A percentile compares a stretch with the other conserved stretches of the same genome.
Conservation (phyloP, 2,113 vertebrate species). For the Neoarius graeffei region DNA sequence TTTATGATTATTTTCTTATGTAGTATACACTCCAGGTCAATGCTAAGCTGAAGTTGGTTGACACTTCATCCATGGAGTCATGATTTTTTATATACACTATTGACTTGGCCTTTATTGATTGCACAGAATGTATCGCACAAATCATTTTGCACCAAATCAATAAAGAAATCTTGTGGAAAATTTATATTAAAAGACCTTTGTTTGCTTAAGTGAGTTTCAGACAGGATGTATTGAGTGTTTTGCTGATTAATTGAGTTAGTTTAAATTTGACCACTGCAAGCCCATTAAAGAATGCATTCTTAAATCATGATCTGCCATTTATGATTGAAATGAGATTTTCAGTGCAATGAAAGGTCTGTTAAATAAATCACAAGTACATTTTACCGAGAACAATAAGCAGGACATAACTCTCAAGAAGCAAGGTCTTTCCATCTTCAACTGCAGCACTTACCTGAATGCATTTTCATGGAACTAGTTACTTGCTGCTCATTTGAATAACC, state of each 20-base stretch:
- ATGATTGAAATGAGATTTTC: conserved; percentile 98
- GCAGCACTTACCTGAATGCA: conserved; percentile 78
- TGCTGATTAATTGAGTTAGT: conserved; percentile 97
- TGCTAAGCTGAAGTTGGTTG: conserved; percentile 80
- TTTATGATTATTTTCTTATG: conserved; percentile 57
- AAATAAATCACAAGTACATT: conserved; percentile 90
- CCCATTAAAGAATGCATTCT: conserved; percentile 96
- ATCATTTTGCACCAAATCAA: conserved; percentile 98
- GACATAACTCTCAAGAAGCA: conserved; percentile 87
- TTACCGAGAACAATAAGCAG: conserved; percentile 86
- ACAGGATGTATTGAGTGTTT: conserved; percentile 93
- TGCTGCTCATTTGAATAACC: neutral
- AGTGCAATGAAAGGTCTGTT: conserved; percentile 75
- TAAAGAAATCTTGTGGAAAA: conserved; percentile 99
- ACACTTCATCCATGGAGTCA: conserved; percentile 73
- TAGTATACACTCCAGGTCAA: conserved; percentile 69
- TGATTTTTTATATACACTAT: conserved; percentile 87
- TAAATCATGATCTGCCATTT: conserved; percentile 98
- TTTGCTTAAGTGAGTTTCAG: conserved; percentile 89
- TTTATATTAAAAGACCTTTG: conserved; percentile 94
- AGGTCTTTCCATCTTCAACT: conserved; percentile 81
- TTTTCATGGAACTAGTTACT: conserved; percentile 34
- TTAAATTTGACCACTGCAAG: conserved; percentile 95
- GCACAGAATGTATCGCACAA: conserved; percentile 96
- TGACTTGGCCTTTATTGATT: conserved; percentile 90